These are phyloP conservation scores for Microcebus ravelobensis DNA, from an alignment of 2,113 vertebrate species.

Conservation along the genomic window DNA sequence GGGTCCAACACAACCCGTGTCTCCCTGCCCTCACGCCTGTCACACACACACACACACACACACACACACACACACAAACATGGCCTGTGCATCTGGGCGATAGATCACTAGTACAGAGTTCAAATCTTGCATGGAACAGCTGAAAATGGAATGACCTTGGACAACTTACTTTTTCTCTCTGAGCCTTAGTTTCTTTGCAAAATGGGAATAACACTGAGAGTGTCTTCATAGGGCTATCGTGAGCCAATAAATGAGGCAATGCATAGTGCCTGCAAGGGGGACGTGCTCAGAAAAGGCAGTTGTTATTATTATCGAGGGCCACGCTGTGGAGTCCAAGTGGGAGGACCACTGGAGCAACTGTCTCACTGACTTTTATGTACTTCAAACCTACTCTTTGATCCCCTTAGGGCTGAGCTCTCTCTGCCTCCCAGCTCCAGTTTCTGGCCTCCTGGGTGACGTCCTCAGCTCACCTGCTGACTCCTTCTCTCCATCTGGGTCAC, in stretches of 20 bases:
- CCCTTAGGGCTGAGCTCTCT: neutral
- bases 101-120: neutral
- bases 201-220: neutral
- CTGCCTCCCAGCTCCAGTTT: neutral
- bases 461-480: neutral
- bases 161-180: neutral
- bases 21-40: too few relatives aligned
- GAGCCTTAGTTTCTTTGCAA: neutral
- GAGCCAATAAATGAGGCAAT: neutral
- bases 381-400: neutral
- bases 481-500: neutral
- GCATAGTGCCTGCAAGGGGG: accelerated
- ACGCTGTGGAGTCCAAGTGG: neutral
- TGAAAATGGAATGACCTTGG: neutral
- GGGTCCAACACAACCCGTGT: neutral
- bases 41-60: neutral
- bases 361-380: neutral
- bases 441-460: neutral
- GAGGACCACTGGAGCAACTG: neutral
- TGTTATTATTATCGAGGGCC: neutral
- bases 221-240: neutral
- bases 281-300: too few relatives aligned
- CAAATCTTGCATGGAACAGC: neutral
- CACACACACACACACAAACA: neutral
- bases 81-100: neutral